Percentiles rank a stretch among this genome's conserved stretches.
Evolutionary conservation across 2,888 invertebrate genomes (phyloP).

Genomic region (Scelioninae gen. 2): DNA sequence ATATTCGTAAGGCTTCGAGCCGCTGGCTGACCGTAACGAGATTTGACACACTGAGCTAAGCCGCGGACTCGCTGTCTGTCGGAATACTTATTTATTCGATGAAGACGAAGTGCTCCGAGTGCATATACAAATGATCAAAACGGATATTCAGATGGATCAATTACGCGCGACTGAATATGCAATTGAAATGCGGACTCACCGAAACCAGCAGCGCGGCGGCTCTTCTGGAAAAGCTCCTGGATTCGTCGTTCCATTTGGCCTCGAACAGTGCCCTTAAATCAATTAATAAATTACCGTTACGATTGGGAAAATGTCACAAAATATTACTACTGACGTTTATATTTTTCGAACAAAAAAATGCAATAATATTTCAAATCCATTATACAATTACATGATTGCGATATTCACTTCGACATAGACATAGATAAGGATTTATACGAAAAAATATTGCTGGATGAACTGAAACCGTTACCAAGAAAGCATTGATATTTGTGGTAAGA

Average conservation of each 20-base stretch:
- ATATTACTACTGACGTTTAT: no score
- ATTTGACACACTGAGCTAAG: conserved; percentile 49
- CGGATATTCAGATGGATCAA: conserved; percentile 45
- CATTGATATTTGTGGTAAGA: no score
- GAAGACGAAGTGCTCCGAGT: conserved; percentile 16
- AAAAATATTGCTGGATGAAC: no score
- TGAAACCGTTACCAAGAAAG: no score
- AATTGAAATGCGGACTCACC: conserved; percentile 71
- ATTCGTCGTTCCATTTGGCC: conserved; percentile 79
- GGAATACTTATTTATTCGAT: conserved; percentile 44
- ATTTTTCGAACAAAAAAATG: no score
- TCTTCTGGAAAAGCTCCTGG: conserved; percentile 79
- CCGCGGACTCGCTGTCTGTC: conserved; percentile 36
- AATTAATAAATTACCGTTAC: conserved; percentile 40
- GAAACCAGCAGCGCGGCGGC: conserved; percentile 79
- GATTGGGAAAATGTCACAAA: no score
- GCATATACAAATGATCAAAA: conserved; percentile 36
- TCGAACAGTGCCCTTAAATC: conserved; percentile 78
- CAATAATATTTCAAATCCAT: no score
- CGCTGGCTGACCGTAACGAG: conserved; percentile 47
- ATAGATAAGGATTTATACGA: no score
- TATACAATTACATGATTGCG: no score
- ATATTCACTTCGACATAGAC: no score
- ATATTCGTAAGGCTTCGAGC: conserved; percentile 56
- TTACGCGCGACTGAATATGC: conserved; percentile 42